Conservation (phyloP, 1,140 invertebrate species). For the Bombus sibiricus region DNA sequence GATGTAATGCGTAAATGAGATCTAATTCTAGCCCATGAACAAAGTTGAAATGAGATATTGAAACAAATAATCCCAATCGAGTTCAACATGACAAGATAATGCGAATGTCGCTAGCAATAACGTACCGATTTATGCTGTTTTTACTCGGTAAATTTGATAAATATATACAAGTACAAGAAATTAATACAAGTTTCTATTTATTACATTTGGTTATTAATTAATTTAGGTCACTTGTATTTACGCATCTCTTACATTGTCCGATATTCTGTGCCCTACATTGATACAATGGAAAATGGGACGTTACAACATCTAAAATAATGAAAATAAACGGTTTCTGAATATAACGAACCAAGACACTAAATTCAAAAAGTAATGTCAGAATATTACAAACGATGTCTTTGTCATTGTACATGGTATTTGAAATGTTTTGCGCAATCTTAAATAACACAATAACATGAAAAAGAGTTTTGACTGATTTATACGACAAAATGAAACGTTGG, state of each 20-base stretch:
- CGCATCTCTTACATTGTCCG: no score
- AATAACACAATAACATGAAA: not conserved
- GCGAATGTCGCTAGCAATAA: not conserved
- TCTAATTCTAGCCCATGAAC: not conserved
- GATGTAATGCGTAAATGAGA: not conserved
- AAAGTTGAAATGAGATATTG: not conserved
- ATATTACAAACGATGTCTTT: not conserved
- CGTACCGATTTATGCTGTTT: not conserved
- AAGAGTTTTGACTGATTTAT: constrained; percentile 20
- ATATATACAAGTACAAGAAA: not conserved
- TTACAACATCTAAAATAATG: not conserved
- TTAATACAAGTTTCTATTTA: no score
- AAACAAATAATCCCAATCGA: not conserved
- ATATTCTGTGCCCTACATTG: no score
- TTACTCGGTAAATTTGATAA: not conserved
- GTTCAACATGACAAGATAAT: not conserved
- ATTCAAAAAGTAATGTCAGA: not conserved
- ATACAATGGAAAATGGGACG: not conserved
- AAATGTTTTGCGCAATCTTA: not conserved
- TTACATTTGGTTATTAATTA: no score
- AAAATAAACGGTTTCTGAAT: not conserved
- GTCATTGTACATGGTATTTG: constrained; percentile 27
- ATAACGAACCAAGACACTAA: not conserved
- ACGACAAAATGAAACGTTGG: not conserved
- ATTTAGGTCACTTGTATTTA: no score